Conservation (phyloP, 2,888 invertebrate species). For the Erebia palarica region DNA sequence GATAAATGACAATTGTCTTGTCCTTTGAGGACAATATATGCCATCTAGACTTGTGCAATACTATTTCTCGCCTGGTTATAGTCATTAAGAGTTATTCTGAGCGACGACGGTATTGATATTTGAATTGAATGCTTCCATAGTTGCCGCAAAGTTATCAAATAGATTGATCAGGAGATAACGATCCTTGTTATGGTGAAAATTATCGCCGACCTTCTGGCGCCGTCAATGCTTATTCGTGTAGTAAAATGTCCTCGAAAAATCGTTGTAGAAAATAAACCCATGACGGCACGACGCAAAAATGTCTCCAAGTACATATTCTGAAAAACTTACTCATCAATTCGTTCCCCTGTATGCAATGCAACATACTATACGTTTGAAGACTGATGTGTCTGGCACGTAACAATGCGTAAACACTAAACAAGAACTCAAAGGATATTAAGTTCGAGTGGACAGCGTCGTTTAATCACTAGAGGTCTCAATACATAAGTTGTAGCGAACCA, state of each 20-base stretch:
- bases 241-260: constrained; percentile 23
- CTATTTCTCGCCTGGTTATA: constrained; percentile 73
- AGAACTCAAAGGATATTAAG: constrained; percentile 34
- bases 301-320: constrained; percentile 37
- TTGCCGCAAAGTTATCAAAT: constrained; percentile 62
- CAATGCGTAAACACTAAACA: constrained; percentile 37
- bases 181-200: constrained; percentile 58
- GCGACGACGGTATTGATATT: constrained; percentile 63
- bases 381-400: constrained; percentile 37
- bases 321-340: constrained; percentile 45
- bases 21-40: constrained; percentile 75
- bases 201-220: constrained; percentile 44
- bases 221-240: constrained; percentile 9
- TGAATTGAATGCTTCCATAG: constrained; percentile 76
- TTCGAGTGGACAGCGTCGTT: constrained; percentile 43
- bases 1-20: constrained; percentile 81
- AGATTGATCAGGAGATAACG: constrained; percentile 70
- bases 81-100: constrained; percentile 78
- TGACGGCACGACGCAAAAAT: constrained; percentile 38
- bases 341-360: constrained; percentile 35
- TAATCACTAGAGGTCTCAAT: constrained; percentile 46
- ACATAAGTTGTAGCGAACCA: constrained; percentile 51
- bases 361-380: constrained; percentile 28
- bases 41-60: constrained; percentile 71
- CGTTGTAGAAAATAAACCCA: constrained; percentile 25